Base-by-base conservation (phyloP, 2,888 invertebrate genomes). In the Cerceris rybyensis region DNA sequence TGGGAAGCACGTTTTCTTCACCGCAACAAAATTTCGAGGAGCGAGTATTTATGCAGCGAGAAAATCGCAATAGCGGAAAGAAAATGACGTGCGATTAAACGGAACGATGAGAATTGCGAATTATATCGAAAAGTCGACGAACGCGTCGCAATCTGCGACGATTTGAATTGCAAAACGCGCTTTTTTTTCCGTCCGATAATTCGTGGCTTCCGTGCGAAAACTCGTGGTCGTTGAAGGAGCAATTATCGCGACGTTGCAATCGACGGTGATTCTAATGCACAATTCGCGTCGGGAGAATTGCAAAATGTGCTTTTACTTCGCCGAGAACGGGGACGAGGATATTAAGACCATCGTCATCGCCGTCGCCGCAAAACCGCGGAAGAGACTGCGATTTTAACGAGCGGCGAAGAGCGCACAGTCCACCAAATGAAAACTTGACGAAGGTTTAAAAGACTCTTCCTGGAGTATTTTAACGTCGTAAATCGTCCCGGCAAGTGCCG, bases 101-200 rank as follows among this genome's bases (percentile, higher is more conserved):
- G 28, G 46, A 46, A 46, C 46, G 13, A 11, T 13, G 46, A 28
- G 28, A 28, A 28, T 28, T 4, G 28, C 28, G 46, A 8, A 13
- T 46, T 11, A 46, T 46, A 46, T 46, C 46, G 46, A 13, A 46
- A 46, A 46, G 9, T 13, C 8, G 46, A 13, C 9, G 13, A 46
- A 46, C 46, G 46, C 46, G 28, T 28, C 13, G 46, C 46, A 46
- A 46, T 46, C 13, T 46, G 13, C 46, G 8, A 5, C 42, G 63
- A 70, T 70, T 70, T 70, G 55, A 70, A 70, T 70, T 63, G 70
- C 63, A 57, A 61, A 63, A n/a, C 16, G 49, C 7, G 55, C 42
- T 1, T 16, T 70, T 55, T 28, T 28, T 28, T 28, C 28, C 14
- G 14, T 4, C 17, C 6, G 41, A 39, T 52, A 14, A 69, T 69